Percentiles rank a stretch among this genome's conserved stretches.
Conservation (phyloP, 2,888 invertebrate genomes). For the Drosophila peninsularis region DNA sequence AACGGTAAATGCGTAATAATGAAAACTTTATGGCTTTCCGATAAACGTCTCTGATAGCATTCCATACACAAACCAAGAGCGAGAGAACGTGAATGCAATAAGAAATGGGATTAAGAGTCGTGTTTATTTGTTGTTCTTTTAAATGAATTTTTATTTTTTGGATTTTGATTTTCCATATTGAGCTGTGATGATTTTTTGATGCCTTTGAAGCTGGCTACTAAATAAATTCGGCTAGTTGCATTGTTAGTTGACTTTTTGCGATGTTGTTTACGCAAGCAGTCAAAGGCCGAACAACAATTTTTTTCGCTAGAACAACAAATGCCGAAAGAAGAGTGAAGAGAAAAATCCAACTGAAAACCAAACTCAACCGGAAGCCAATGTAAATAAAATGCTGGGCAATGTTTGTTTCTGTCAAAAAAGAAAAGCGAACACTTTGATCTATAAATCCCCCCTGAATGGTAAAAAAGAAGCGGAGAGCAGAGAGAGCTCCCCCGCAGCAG, state of each 20-base stretch:
- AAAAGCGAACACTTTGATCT: slow-evolving; percentile 70
- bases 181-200: slow-evolving; percentile 21
- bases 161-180: slow-evolving; percentile 25
- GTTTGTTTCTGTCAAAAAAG: slow-evolving; percentile 78
- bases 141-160: slow-evolving; percentile 1
- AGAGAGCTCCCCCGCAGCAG: slow-evolving; percentile 41
- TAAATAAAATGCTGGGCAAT: slow-evolving; percentile 73
- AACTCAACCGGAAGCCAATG: slow-evolving; percentile 80
- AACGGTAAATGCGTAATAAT: slow-evolving; percentile 79
- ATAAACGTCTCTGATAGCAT: slow-evolving; percentile 68
- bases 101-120: slow-evolving; percentile 32
- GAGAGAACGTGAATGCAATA: slow-evolving; percentile 45
- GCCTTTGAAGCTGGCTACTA: slow-evolving; percentile 41
- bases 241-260: slow-evolving; percentile 54
- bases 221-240: slow-evolving; percentile 40
- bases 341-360: slow-evolving; percentile 38
- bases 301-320: slow-evolving; percentile 73
- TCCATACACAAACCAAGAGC: slow-evolving; percentile 18
- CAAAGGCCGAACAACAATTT: slow-evolving; percentile 53
- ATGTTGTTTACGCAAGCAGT: slow-evolving; percentile 58
- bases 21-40: slow-evolving; percentile 79
- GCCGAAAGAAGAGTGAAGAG: neutral
- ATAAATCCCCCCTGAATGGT: slow-evolving; percentile 25
- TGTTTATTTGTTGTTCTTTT: slow-evolving; percentile 26
- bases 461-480: neutral